Evolutionary conservation across 2,888 invertebrate genomes (phyloP), one percentile per base, ranked within the genome.

Genomic region (Melinaea marsaeus): DNA sequence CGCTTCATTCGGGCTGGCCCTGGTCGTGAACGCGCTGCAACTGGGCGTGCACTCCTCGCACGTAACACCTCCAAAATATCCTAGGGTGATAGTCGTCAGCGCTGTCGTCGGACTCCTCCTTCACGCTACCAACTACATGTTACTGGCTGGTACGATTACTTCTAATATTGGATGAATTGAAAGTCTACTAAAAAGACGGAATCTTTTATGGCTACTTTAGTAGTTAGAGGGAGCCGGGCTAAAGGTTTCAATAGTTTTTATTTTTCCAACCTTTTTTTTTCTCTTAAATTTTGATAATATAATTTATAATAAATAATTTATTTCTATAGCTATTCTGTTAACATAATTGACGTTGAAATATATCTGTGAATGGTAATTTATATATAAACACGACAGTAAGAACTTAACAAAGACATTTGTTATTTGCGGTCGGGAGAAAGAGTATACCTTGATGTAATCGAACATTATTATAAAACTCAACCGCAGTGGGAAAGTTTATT

Each of bases 1-100:
- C 68, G 94, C 95, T 0, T 96, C 97, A 0, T 92, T 97, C 66
- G 95, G 95, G 55, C 95, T 97, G 78, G 96, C 96, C 0, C 86
- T 96, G 56, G 84, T 95, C 4, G 94, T 97, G 4, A 97, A 97
- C 84, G 95, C 96, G 0, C 78, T 96, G 54, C 97, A 97, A 79
- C 95, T 95, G 0, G 91, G 96, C 54, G 92, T 95, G 0, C 96
- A 96, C 79, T 89, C 90, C 2, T 87, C 88, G n/a, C 90, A 90
- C 71, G 84, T 80, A 0, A 88, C 87, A 68, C 86, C 88, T 2
- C 88, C 90, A n/a, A 74, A 80, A 62, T 84, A 94, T 74, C 95
- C 96, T 0, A 88, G 95, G 58, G 92, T 94, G 13, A 95, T 97
- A 7, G 90, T 97, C 72, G 93, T 93, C 70, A 91, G 95, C 65